phyloP scores from a whole-genome alignment of 2,797 vertebrate genomes.

The Triplophysa bombifrons region DNA sequence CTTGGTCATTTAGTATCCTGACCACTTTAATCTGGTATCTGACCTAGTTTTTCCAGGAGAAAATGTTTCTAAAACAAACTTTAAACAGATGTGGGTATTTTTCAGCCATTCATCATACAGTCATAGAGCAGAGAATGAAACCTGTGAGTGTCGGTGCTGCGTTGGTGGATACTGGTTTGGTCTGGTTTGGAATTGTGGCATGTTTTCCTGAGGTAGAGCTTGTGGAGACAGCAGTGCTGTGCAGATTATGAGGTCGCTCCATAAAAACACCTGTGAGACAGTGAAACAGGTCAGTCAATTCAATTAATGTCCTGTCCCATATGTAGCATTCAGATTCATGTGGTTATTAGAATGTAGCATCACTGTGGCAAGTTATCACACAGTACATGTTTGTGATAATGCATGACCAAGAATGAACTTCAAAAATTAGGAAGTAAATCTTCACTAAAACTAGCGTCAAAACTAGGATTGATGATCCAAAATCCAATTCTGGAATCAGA shows the following conservation, averaged over 20 bases:
- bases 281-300: neutral
- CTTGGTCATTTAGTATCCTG: neutral
- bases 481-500: no score
- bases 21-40: neutral
- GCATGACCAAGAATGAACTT: no score
- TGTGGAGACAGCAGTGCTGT: constrained; percentile 76
- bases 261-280: constrained; percentile 89
- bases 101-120: neutral
- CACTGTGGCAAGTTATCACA: neutral
- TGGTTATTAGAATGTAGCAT: neutral
- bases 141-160: constrained; percentile 35
- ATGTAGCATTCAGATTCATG: neutral
- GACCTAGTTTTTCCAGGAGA: constrained; percentile 2
- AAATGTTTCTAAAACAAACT: neutral
- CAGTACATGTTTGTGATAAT: neutral
- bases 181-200: constrained; percentile 15
- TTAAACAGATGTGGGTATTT: constrained; percentile 27
- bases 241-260: constrained; percentile 91
- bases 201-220: constrained; percentile 78
- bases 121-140: constrained; percentile 19
- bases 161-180: constrained; percentile 45
- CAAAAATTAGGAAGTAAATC: no score
- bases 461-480: no score
- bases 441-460: no score
- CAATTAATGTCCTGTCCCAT: neutral